A percentile compares a stretch with the other conserved stretches of the same genome.
Evolutionary conservation across 1,140 invertebrate species (phyloP).

Genomic region (Leptonema lineaticorne): DNA sequence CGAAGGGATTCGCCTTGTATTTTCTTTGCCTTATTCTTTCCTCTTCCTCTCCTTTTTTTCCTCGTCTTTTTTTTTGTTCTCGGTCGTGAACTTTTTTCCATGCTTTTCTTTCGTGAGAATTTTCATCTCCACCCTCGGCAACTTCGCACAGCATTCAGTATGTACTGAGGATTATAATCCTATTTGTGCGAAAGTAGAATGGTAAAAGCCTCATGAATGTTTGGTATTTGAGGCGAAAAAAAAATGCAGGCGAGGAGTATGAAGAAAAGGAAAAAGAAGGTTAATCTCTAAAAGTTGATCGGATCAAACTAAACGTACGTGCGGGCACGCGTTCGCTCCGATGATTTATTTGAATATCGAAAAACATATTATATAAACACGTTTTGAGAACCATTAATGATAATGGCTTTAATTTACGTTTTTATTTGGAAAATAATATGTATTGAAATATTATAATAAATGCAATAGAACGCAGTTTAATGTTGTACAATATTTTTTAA

Average conservation of each 20-base stretch:
- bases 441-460: too few species aligned
- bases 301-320: slow-evolving; percentile 11
- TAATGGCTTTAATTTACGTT: too few species aligned
- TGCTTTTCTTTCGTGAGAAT: not conserved
- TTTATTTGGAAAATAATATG: too few species aligned
- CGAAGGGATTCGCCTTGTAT: not conserved
- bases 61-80: too few species aligned
- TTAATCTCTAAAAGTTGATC: slow-evolving; percentile 21
- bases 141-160: slow-evolving; percentile 1
- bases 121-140: not conserved
- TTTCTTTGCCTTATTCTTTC: too few species aligned
- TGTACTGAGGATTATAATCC: slow-evolving; percentile 25
- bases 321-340: not conserved
- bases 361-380: too few species aligned
- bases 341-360: not conserved
- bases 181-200: slow-evolving; percentile 32
- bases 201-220: slow-evolving; percentile 29
- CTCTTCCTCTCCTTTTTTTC: too few species aligned
- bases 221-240: too few species aligned
- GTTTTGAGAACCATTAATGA: too few species aligned
- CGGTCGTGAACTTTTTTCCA: not conserved
- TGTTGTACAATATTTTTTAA: too few species aligned
- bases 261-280: slow-evolving; percentile 33
- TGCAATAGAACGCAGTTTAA: too few species aligned
- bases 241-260: too few species aligned